These are phyloP conservation scores for Zoroaster sp. DNA, from an alignment of 53 echinoderm and acorn worm genomes.

Conservation along the genomic window DNA sequence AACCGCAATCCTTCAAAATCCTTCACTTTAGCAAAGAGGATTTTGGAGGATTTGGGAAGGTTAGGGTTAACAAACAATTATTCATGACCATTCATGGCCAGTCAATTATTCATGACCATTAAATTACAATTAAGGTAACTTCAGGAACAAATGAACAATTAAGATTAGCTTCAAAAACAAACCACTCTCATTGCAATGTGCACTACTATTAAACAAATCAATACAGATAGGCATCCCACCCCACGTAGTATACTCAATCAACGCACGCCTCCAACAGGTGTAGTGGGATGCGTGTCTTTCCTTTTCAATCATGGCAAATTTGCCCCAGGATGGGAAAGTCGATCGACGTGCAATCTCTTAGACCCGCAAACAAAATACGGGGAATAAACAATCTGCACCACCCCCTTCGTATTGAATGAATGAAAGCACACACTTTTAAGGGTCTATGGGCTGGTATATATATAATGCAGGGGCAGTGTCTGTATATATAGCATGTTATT, in stretches of 20 bases:
- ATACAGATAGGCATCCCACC: neutral
- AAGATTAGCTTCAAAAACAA: neutral
- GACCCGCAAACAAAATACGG: slow-evolving; percentile 8
- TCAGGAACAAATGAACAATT: neutral
- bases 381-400: neutral
- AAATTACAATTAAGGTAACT: neutral
- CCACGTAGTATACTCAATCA: neutral
- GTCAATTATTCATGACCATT: neutral
- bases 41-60: neutral
- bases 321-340: slow-evolving; percentile 24
- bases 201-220: neutral
- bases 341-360: slow-evolving; percentile 28
- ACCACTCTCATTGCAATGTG: neutral
- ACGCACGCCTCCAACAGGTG: neutral
- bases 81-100: neutral
- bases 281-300: neutral
- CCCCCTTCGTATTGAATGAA: neutral
- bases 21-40: neutral
- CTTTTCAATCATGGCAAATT: slow-evolving; percentile 5
- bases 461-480: neutral
- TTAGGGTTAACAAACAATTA: neutral
- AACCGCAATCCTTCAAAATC: neutral
- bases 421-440: neutral
- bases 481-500: slow-evolving; percentile 8
- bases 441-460: neutral